A percentile compares a stretch with the other conserved stretches of the same genome.
Evolutionary conservation across 1,140 invertebrate genomes (phyloP).

Genomic region (Planococcus citri): DNA sequence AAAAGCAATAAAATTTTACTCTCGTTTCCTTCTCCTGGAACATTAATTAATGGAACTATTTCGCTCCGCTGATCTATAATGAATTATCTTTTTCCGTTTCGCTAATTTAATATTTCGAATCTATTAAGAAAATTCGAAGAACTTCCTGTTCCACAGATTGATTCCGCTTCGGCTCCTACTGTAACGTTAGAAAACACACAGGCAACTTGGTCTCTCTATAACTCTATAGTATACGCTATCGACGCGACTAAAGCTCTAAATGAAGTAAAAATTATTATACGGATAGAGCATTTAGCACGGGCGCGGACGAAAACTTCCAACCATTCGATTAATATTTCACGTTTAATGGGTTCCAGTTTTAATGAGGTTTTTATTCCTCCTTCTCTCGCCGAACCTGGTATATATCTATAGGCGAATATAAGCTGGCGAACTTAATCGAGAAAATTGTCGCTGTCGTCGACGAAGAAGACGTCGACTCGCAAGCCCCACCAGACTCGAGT

Average conservation of each 20-base stretch:
- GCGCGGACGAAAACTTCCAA: neutral
- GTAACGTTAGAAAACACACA: too few relatives aligned
- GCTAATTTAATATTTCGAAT: conserved; percentile 6
- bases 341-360: neutral
- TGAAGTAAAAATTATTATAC: too few relatives aligned
- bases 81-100: conserved; percentile 2
- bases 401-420: too few relatives aligned
- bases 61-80: conserved; percentile 6
- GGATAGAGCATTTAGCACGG: too few relatives aligned
- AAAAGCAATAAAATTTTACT: neutral
- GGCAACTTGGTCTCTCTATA: neutral
- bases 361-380: neutral
- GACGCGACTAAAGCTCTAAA: too few relatives aligned
- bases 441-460: too few relatives aligned
- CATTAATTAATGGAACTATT: conserved; percentile 8
- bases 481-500: too few relatives aligned
- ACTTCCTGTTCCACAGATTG: conserved; percentile 2
- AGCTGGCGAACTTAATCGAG: too few relatives aligned
- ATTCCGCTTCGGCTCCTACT: neutral
- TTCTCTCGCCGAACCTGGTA: too few relatives aligned
- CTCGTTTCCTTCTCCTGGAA: neutral
- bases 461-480: too few relatives aligned
- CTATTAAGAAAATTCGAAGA: conserved; percentile 7
- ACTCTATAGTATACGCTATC: too few relatives aligned
- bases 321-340: neutral